Evolutionary conservation across 2,797 vertebrate genomes (phyloP).

Genomic region (Alectoris magna): DNA sequence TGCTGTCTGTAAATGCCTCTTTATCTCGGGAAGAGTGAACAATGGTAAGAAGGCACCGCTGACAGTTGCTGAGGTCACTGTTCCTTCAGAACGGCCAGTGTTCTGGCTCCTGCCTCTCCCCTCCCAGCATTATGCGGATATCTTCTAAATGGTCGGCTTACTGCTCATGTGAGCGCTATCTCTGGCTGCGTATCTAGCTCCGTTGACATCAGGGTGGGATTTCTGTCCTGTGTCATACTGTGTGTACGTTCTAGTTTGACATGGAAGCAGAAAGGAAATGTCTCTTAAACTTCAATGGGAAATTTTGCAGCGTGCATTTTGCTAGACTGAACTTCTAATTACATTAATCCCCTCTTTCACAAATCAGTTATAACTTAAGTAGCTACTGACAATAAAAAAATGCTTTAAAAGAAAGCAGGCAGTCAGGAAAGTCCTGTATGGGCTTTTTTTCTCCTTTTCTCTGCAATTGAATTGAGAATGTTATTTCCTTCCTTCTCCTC

Average conservation of each 20-base stretch:
- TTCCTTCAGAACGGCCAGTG: not conserved
- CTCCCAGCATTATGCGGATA: not conserved
- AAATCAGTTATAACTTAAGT: not conserved
- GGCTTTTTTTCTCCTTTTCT: not conserved
- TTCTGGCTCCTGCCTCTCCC: too few relatives aligned
- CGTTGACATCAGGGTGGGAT: not conserved
- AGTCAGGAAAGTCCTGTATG: not conserved
- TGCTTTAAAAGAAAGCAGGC: not conserved
- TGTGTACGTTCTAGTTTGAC: not conserved
- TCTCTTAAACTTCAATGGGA: not conserved
- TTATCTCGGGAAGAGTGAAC: not conserved
- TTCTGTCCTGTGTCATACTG: not conserved
- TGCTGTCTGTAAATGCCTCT: not conserved
- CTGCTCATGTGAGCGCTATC: not conserved
- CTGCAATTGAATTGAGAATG: not conserved
- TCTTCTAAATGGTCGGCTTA: not conserved
- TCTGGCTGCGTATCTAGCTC: not conserved
- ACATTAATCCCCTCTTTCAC: not conserved
- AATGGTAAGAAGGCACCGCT: not conserved
- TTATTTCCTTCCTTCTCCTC: not conserved
- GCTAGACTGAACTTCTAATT: not conserved
- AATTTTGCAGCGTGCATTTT: fast-evolving
- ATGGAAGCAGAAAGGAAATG: not conserved
- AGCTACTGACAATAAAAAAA: not conserved
- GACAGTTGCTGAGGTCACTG: not conserved